Evolutionary conservation across 1,140 invertebrate genomes (phyloP).

Genomic region (Philotrypesis tridentata): DNA sequence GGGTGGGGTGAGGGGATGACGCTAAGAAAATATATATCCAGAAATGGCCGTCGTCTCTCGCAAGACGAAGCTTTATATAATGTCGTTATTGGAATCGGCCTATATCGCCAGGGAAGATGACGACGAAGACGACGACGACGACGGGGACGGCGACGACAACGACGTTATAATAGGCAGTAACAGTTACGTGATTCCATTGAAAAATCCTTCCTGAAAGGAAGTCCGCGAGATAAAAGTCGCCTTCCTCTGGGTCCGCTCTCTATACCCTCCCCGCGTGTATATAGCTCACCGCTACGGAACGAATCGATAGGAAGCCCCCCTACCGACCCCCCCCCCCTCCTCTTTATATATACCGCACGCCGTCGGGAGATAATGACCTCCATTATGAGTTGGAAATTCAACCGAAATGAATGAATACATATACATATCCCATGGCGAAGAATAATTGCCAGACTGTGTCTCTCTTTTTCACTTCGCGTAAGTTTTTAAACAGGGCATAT

Average conservation of each 20-base stretch:
- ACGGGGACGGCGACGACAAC: neutral
- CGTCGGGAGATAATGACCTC: conserved; percentile 39
- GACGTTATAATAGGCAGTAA: conserved; percentile 45
- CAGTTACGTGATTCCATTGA: conserved; percentile 43
- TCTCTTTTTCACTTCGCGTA: neutral
- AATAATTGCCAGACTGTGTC: conserved; percentile 34
- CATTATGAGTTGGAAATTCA: conserved; percentile 33
- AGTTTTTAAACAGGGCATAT: conserved; percentile 36
- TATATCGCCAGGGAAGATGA: neutral
- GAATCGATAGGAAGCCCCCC: conserved; percentile 30
- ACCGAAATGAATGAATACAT: conserved; percentile 35
- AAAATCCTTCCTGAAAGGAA: conserved; percentile 40
- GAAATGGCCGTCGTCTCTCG: neutral
- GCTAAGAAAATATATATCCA: conserved; percentile 14
- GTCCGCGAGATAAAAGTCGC: conserved; percentile 39
- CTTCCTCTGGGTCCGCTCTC: neutral
- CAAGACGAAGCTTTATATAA: conserved; percentile 29
- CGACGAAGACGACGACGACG: neutral
- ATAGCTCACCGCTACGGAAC: no score
- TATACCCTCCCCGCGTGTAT: no score
- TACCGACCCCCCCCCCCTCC: neutral
- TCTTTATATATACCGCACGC: neutral
- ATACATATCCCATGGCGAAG: conserved; percentile 19
- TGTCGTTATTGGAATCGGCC: conserved; percentile 28
- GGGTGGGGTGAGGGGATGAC: no score